Conservation (phyloP, 2,113 vertebrate genomes). For the Lampris megalopsis region DNA sequence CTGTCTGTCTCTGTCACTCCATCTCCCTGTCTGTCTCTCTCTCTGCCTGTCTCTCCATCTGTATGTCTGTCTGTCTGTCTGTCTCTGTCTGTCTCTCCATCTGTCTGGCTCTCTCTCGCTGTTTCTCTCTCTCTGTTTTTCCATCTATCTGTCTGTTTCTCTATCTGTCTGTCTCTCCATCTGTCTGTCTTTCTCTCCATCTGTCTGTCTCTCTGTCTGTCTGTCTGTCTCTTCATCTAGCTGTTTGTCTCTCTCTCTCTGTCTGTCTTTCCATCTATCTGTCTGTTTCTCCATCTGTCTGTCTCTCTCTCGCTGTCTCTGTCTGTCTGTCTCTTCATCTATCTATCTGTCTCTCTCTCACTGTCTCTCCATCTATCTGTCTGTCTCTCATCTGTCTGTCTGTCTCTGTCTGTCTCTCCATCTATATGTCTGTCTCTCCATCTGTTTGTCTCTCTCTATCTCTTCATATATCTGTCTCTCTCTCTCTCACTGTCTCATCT, state of each 20-base stretch:
- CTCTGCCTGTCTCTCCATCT: conserved; percentile 31
- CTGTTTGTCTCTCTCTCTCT: conserved; percentile 19
- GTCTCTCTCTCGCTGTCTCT: conserved; percentile 8
- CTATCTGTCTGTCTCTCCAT: no score
- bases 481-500: conserved; percentile 1
- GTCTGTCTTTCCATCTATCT: neutral
- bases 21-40: conserved; percentile 50
- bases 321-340: neutral
- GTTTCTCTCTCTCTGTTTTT: neutral
- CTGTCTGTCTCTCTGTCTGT: no score
- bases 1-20: conserved; percentile 31
- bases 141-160: conserved; percentile 55
- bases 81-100: conserved; percentile 47
- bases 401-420: conserved; percentile 2
- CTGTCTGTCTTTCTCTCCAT: no score
- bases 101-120: conserved; percentile 35
- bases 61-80: conserved; percentile 51
- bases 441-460: neutral
- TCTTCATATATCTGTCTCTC: conserved; percentile 1
- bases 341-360: conserved; percentile 14
- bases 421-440: neutral
- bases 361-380: neutral
- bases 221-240: neutral
- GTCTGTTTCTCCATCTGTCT: neutral
- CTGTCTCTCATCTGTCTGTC: neutral